Evolutionary conservation across 2,797 vertebrate species (phyloP).

Genomic region (Okamejei kenojei): DNA sequence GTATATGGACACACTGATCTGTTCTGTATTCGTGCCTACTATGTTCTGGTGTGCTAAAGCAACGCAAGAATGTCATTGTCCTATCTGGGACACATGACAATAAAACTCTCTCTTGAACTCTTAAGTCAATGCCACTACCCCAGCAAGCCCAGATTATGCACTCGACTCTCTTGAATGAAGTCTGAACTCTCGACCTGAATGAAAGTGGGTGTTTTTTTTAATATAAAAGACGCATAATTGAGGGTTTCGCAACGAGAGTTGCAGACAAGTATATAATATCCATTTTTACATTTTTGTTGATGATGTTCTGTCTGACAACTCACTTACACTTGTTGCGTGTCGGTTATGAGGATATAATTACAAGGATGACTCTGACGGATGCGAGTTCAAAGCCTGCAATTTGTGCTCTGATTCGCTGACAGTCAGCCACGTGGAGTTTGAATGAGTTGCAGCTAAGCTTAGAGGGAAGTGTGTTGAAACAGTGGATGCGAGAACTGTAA

Average conservation of each 20-base stretch:
- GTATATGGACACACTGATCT: too few relatives aligned
- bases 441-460: too few relatives aligned
- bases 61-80: too few relatives aligned
- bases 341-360: slow-evolving; percentile 1
- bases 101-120: too few relatives aligned
- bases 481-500: background rate
- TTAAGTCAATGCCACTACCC: background rate
- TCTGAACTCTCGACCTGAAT: background rate
- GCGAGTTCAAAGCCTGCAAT: background rate
- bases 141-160: background rate
- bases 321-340: background rate
- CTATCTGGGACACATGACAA: too few relatives aligned
- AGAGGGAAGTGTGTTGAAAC: too few relatives aligned
- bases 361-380: background rate
- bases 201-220: background rate
- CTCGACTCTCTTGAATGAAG: background rate
- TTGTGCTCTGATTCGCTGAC: background rate
- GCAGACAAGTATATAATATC: background rate
- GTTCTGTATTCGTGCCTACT: too few relatives aligned
- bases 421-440: background rate
- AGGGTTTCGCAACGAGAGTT: background rate
- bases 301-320: background rate
- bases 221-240: background rate
- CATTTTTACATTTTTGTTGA: slow-evolving; percentile 9
- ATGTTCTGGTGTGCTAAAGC: too few relatives aligned